Base-by-base conservation (phyloP, 2,797 vertebrate species). In the Tamandua tetradactyla region DNA sequence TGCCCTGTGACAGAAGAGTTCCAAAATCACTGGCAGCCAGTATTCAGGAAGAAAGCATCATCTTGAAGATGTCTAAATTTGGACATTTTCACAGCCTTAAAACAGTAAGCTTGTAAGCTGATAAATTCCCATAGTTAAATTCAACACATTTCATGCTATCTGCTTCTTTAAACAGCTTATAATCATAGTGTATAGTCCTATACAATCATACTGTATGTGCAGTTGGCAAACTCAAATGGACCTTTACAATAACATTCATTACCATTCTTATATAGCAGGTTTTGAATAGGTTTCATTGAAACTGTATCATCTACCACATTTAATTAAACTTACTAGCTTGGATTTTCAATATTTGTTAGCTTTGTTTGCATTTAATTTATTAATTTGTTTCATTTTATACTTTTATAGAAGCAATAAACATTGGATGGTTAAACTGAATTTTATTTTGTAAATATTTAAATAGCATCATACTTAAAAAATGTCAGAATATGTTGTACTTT, bases 171-270 rank as follows among this genome's bases (percentile, higher is more conserved):
- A 47, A 13, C 47, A 47, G 47, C 47, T 13, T 8, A 47, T 47
- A 47, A 13, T 47, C 47, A 47, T 47, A 47, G 10, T 13, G 13
- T 47, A 47, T 47, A 47, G 47, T 9, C 47, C 47, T 47, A 13
- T 47, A 47, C 13, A 47, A 30, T 7, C 20, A 9, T 3, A 1
- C 8, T 18, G 15, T 2, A 0, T 23, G 12, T 5, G 40, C 68
- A 25, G 12, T 1, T 5, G 2, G 27, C 18, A 3, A 75, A 20
- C 30, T 8, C 25, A 47, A 20, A 35, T 2, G 7, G 0, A 22
- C 32, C 37, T n/a, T 17, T 3, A 14, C 47, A 0, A 0, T 0
- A 25, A 10, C 11, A 14, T 8, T 55, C 2, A 3, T 44, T n/a
- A 17, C 11, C 14, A 27, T 27, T 80, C 59, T 22, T 15, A 37